phyloP scores from a whole-genome alignment of 1,140 invertebrate genomes.

The Octopus sinensis region DNA sequence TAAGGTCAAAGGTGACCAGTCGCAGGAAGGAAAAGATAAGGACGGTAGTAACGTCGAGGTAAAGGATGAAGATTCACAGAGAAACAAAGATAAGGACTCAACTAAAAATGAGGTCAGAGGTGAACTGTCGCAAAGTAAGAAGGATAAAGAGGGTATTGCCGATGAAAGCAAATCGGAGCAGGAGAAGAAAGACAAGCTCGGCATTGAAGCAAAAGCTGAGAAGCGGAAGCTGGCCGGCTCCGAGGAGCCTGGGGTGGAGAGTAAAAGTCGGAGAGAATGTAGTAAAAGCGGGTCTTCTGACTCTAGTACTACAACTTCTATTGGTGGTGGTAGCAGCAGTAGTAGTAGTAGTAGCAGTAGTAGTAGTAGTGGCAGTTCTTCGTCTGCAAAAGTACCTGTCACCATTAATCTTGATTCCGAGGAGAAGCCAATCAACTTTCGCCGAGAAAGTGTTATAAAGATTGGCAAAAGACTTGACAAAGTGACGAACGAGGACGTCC shows the following conservation, averaged over 20 bases:
- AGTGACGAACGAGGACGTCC: not conserved
- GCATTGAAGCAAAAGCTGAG: not conserved
- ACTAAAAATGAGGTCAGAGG: too few relatives aligned
- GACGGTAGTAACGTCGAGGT: too few relatives aligned
- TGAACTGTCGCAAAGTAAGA: too few relatives aligned
- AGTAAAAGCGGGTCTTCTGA: not conserved
- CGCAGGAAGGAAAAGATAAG: too few relatives aligned
- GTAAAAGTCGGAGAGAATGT: conserved; percentile 7
- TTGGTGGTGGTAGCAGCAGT: not conserved
- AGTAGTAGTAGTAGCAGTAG: not conserved
- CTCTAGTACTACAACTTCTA: not conserved
- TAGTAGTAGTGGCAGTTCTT: not conserved
- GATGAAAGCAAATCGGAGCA: too few relatives aligned
- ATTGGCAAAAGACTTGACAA: not conserved
- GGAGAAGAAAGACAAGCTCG: too few relatives aligned
- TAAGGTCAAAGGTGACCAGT: too few relatives aligned
- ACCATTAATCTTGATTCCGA: too few relatives aligned
- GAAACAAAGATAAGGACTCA: too few relatives aligned
- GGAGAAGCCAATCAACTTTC: not conserved
- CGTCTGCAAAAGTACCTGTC: too few relatives aligned
- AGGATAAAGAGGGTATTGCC: too few relatives aligned
- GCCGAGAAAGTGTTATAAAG: conserved; percentile 7
- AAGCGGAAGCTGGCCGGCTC: not conserved
- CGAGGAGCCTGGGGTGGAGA: not conserved
- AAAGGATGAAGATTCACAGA: too few relatives aligned